These are phyloP conservation scores for Apogon hyalosoma DNA, from an alignment of 2,797 vertebrate genomes.

Conservation along the genomic window DNA sequence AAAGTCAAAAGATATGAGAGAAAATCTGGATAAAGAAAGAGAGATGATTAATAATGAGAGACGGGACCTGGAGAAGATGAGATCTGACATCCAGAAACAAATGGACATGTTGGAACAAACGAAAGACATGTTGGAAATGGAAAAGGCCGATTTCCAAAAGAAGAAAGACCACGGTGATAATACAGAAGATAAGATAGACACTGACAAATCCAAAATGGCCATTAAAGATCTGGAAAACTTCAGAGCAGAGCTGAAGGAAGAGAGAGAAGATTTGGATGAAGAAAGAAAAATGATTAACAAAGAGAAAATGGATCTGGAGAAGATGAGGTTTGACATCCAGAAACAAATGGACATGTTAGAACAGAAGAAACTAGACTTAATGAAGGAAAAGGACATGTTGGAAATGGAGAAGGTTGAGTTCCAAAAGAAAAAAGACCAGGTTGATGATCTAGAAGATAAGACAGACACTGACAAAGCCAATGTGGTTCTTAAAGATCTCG, in stretches of 20 bases:
- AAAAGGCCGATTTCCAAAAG: slow-evolving; percentile 10
- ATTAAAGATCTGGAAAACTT: slow-evolving; percentile 4
- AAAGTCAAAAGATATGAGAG: not conserved
- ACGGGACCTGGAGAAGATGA: slow-evolving; percentile 1
- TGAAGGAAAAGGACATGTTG: not conserved
- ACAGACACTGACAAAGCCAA: slow-evolving; percentile 29
- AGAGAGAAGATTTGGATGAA: slow-evolving; percentile 32
- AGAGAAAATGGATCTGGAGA: slow-evolving; percentile 5
- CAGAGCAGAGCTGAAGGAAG: slow-evolving; percentile 20
- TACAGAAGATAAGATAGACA: slow-evolving; percentile 15
- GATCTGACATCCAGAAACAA: not conserved
- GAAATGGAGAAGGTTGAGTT: not conserved
- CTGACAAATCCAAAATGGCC: too few species aligned
- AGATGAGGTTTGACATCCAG: not conserved
- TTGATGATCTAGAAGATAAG: not conserved
- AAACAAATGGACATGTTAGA: slow-evolving; percentile 1
- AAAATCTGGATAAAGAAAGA: not conserved
- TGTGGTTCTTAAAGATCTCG: not conserved
- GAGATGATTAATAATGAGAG: slow-evolving; percentile 6
- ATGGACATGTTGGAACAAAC: not conserved
- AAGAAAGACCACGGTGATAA: slow-evolving; percentile 7
- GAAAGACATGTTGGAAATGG: slow-evolving; percentile 2
- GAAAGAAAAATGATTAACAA: not conserved
- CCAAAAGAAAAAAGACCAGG: not conserved
- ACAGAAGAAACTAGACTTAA: slow-evolving; percentile 2